phyloP scores from a whole-genome alignment of 2,113 vertebrate species.

The Gadus chalcogrammus region DNA sequence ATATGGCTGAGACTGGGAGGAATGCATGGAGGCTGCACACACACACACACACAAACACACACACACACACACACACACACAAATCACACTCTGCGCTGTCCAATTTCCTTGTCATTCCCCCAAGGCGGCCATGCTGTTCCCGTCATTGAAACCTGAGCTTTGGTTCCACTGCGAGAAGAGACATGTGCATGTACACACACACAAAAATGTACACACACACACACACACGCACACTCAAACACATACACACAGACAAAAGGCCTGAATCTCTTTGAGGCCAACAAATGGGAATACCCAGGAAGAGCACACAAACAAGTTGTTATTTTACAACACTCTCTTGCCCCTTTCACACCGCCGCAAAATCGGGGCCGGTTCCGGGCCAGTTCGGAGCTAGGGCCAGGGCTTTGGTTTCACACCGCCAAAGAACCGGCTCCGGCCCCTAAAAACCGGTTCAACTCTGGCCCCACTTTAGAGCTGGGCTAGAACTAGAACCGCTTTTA shows the following conservation, averaged over 20 bases:
- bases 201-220: slow-evolving; percentile 3
- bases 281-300: slow-evolving; percentile 1
- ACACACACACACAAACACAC: slow-evolving; percentile 38
- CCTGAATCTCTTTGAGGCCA: not conserved
- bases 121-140: slow-evolving; percentile 63
- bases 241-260: slow-evolving; percentile 4
- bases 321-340: too few relatives aligned
- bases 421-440: too few relatives aligned
- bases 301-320: too few relatives aligned
- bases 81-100: slow-evolving; percentile 68
- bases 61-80: slow-evolving; percentile 36
- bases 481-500: too few relatives aligned
- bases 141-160: slow-evolving; percentile 68
- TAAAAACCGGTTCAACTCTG: too few relatives aligned
- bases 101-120: slow-evolving; percentile 69
- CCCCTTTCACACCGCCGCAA: too few relatives aligned
- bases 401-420: too few relatives aligned
- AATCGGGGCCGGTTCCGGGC: too few relatives aligned
- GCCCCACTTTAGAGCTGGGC: too few relatives aligned
- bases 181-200: slow-evolving; percentile 8
- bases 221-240: not conserved
- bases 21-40: slow-evolving; percentile 66
- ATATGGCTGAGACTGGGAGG: slow-evolving; percentile 58
- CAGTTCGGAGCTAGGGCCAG: too few relatives aligned
- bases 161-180: slow-evolving; percentile 39